phyloP scores from a whole-genome alignment of 2,888 invertebrate genomes.

The Parnassius apollo region DNA sequence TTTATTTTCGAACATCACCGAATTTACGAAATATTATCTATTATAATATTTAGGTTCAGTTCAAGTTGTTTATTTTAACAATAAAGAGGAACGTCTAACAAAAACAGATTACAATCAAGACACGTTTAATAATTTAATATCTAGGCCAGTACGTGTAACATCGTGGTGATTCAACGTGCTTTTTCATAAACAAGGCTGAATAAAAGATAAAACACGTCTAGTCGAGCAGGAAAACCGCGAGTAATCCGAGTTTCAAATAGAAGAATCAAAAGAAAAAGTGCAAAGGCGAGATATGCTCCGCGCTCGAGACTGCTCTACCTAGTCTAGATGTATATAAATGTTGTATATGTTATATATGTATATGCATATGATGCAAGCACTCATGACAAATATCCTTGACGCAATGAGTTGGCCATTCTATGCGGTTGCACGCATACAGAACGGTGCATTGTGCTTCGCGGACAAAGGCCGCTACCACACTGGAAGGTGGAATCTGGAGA shows the following conservation, averaged over 20 bases:
- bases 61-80: not conserved
- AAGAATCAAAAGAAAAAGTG: conserved; percentile 41
- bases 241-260: conserved; percentile 40
- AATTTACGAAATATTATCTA: too few species aligned
- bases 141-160: conserved; percentile 15
- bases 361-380: conserved; percentile 32
- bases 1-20: too few species aligned
- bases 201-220: conserved; percentile 25
- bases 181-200: conserved; percentile 23
- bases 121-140: conserved; percentile 11
- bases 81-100: not conserved
- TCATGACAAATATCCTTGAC: conserved; percentile 58
- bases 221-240: conserved; percentile 39
- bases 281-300: conserved; percentile 43
- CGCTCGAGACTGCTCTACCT: conserved; percentile 28
- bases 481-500: conserved; percentile 55
- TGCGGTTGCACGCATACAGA: conserved; percentile 64
- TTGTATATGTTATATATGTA: not conserved
- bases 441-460: conserved; percentile 56
- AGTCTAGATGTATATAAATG: too few species aligned
- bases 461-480: conserved; percentile 67
- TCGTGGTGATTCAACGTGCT: conserved; percentile 18
- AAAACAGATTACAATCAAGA: conserved; percentile 9
- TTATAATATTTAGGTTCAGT: too few species aligned
- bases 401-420: conserved; percentile 53